These are phyloP conservation scores for Sarcoramphus papa DNA, from an alignment of 2,797 vertebrate species.

Conservation along the genomic window DNA sequence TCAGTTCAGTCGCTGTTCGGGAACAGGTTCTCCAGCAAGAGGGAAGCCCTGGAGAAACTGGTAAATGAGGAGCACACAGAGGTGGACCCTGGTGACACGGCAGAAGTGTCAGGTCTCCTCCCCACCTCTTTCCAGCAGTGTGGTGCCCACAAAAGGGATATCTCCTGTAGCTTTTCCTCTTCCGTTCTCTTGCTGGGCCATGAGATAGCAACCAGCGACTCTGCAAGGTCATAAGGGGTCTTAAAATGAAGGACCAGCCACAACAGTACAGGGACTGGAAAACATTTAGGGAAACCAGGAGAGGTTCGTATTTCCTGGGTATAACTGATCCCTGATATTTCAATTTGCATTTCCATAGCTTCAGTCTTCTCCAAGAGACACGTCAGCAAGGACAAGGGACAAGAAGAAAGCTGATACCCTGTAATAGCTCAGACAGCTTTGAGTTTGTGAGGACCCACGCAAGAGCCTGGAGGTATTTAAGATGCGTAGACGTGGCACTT, in stretches of 20 bases:
- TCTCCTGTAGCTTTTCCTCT: neutral
- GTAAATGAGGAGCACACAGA: neutral
- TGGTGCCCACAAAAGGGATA: neutral
- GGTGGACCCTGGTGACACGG: fast-evolving
- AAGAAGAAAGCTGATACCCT: neutral
- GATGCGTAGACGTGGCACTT: fast-evolving
- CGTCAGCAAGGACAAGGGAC: neutral
- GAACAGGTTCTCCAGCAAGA: neutral
- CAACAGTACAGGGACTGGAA: neutral
- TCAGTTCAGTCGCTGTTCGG: neutral
- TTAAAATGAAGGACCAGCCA: neutral
- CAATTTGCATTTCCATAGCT: neutral
- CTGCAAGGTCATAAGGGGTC: neutral
- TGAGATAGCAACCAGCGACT: neutral
- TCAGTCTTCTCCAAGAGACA: neutral
- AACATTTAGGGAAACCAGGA: neutral
- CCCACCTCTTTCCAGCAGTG: fast-evolving
- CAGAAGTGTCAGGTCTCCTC: neutral
- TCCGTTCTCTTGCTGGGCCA: neutral
- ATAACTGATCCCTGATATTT: neutral
- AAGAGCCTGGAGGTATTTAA: neutral
- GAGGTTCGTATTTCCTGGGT: neutral
- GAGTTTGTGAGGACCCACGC: neutral
- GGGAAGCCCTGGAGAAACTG: neutral
- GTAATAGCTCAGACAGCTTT: neutral